Conservation (phyloP, 2,113 vertebrate genomes). For the Rhizomys pruinosus region DNA sequence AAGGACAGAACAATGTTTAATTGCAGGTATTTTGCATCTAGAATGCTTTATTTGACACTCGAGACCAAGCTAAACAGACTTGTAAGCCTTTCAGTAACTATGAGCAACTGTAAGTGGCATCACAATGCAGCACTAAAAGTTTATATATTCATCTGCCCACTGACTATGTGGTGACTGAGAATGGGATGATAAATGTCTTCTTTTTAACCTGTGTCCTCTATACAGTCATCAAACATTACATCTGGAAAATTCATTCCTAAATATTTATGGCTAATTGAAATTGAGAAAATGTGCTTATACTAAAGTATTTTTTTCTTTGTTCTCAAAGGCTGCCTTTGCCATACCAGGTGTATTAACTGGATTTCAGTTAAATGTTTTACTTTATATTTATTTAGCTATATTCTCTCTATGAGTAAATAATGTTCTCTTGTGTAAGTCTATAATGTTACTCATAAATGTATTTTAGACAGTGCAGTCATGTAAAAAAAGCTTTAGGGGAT, state of each 20-base stretch:
- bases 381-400: background rate
- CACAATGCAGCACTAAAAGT: background rate
- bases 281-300: background rate
- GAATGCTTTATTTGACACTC: background rate
- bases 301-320: background rate
- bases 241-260: constrained; percentile 10
- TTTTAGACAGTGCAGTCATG: background rate
- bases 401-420: background rate
- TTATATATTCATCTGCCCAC: background rate
- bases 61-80: background rate
- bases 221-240: background rate
- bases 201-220: background rate
- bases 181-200: background rate
- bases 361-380: constrained; percentile 9
- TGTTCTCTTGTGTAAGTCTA: background rate
- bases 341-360: background rate
- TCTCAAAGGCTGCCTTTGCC: constrained; percentile 14
- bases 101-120: background rate
- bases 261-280: background rate
- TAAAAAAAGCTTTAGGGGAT: background rate
- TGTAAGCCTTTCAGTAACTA: background rate
- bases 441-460: background rate
- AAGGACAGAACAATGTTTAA: background rate
- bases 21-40: background rate
- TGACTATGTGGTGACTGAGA: background rate